Evolutionary conservation across 2,113 vertebrate species (phyloP), one percentile per base, ranked within the genome.

Genomic region (Bujurquina vittata): DNA sequence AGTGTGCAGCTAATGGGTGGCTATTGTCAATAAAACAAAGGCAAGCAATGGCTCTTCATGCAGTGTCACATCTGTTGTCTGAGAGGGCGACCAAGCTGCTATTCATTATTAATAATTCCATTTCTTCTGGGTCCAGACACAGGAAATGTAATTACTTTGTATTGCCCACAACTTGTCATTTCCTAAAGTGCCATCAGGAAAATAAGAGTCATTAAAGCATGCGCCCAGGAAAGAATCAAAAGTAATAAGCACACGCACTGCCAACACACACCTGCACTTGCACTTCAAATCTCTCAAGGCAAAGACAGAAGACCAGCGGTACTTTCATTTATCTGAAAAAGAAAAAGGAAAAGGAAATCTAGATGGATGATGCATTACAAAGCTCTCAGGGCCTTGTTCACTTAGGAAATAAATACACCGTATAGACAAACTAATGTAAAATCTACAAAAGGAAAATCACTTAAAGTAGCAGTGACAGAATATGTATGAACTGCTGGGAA

Each of bases 181-280:
- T 94, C 83, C 88, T 89, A 91, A 93, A 92, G 90, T 91, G 94
- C 91, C 93, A 93, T 92, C 83, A 93, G 90, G 87, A 94, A 94
- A 93, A 94, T 81, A 93, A 92, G 89, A 86, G 84, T 91, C 86
- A 93, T 93, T 92, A 89, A 90, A 93, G 84, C 77, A 65, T 84
- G 88, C 18, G 49, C 80, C 62, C 75, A 59, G 76, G 75, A 90
- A 81, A 86, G 86, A 93, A 86, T 77, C 55, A 87, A 90, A 88
- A 86, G 79, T 86, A 91, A 91, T 91, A 84, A 87, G 88, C 1
- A 60, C 46, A 54, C 77, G 86, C 5, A 20, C 63, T 72, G 73
- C n/a, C 43, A 84, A 76, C 63, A 74, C 78, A 85, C 58, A 54
- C 83, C 56, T 63, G 18, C 31, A 58, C 60, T 67, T 17, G 11